Base-by-base conservation (phyloP, 1,140 invertebrate species). In the Trinorchestia longiramus region DNA sequence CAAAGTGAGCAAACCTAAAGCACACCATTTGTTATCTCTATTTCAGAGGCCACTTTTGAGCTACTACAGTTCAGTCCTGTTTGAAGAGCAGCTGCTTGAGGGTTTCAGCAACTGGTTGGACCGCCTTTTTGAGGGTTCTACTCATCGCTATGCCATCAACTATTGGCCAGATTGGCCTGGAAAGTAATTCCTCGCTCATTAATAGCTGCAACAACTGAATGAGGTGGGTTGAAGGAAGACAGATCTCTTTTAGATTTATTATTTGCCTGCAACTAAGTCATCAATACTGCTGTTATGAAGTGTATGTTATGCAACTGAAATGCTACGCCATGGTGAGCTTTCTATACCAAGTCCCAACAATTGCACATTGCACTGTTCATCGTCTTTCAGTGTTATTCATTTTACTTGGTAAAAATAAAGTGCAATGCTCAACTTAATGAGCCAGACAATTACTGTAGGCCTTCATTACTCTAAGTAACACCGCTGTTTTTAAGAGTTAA, bases 31-130 rank as follows among this genome's bases (percentile, higher is more conserved):
- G 36, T 36, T 87, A 36, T 15, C 77, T 95, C 17, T 95, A 40
- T 57, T 77, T 8, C 95, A 95, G 95, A 95, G 44, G n/a, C 95
- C 95, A 11, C 87, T 95, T 19, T 40, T 95, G 95, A 95, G 77
- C 87, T 95, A 95, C 43, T 95, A 95, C 87, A 95, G 95, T 53
- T 91, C 94, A n/a, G 96, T 96, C 19, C 43, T 97, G 88, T 97
- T 97, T 96, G 96, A 97, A 96, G 98, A 99, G 96, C 98, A 99
- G 97, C 97, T 99, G 44, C 97, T 99, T 95, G 98, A 99, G 97
- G 99, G 99, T 8, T 98, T 99, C 92, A 98, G 98, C n/a, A 99
- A 99, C 97, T 99, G 99, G 99, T 97, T 99, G 96, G 99, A 99
- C 97, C 98, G 99, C 92, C 97, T 99, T 95, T 99, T 99, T 97